Percentiles rank a stretch among this genome's conserved stretches.
These are phyloP conservation scores for Pharmacophagus antenor DNA, from an alignment of 2,888 invertebrate genomes.

Conservation along the genomic window DNA sequence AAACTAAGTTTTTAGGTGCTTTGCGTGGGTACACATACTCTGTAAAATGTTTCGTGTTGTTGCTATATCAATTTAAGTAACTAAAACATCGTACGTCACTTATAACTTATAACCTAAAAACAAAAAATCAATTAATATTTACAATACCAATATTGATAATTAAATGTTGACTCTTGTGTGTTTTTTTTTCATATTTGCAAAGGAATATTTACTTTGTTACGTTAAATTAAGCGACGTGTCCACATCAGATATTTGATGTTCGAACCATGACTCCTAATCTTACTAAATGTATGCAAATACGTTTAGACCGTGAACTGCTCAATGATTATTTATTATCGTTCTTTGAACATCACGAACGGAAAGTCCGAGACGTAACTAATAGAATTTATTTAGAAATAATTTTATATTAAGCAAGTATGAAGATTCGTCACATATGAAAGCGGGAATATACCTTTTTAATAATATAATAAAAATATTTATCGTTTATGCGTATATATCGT, in stretches of 20 bases:
- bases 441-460: background rate
- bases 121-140: background rate
- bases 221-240: background rate
- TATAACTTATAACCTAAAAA: no score
- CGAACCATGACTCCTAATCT: constrained; percentile 17
- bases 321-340: constrained; percentile 17
- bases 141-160: background rate
- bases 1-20: no score
- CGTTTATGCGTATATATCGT: background rate
- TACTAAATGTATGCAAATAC: constrained; percentile 18
- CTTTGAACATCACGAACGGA: constrained; percentile 8
- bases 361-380: background rate
- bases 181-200: background rate
- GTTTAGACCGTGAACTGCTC: constrained; percentile 22
- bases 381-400: constrained; percentile 3
- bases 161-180: background rate
- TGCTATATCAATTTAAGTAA: no score
- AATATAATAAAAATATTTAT: background rate
- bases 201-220: constrained; percentile 7
- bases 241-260: constrained; percentile 20
- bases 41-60: no score
- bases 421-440: background rate
- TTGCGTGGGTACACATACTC: no score
- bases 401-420: background rate
- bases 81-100: no score